Evolutionary conservation across 2,113 vertebrate species (phyloP).

Genomic region (Microcebus griseorufus): DNA sequence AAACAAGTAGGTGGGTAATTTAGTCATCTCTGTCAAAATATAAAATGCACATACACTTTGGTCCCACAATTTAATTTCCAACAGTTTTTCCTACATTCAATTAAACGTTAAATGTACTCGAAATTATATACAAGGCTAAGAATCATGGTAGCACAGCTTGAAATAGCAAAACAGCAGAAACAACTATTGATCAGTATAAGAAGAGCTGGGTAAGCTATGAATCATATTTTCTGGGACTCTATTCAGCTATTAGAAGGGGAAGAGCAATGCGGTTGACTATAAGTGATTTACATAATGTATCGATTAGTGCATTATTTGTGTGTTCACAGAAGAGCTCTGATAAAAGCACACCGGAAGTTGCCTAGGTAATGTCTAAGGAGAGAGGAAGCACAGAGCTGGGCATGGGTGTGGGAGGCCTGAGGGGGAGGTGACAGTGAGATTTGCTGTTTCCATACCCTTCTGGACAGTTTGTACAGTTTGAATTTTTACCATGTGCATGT

Average conservation of each 20-base stretch:
- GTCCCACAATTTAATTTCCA: background rate
- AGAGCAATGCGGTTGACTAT: accelerated
- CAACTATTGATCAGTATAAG: background rate
- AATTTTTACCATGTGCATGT: background rate
- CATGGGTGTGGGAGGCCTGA: accelerated
- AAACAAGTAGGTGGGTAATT: background rate
- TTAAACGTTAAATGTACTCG: background rate
- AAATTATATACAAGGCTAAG: background rate
- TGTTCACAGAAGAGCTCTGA: background rate
- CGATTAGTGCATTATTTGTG: background rate
- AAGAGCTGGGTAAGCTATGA: background rate
- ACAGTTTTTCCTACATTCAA: background rate
- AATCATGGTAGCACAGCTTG: background rate
- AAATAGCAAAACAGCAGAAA: background rate
- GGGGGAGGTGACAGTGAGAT: background rate
- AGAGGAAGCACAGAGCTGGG: background rate
- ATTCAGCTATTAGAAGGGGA: background rate
- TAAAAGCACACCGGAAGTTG: background rate
- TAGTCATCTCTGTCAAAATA: background rate
- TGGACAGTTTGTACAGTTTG: background rate
- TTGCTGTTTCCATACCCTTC: background rate
- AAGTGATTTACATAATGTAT: background rate
- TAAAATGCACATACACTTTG: background rate
- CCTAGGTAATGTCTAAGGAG: background rate
- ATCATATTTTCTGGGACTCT: background rate